Evolutionary conservation across 2,113 vertebrate species (phyloP).

Genomic region (Paratilapia polleni): DNA sequence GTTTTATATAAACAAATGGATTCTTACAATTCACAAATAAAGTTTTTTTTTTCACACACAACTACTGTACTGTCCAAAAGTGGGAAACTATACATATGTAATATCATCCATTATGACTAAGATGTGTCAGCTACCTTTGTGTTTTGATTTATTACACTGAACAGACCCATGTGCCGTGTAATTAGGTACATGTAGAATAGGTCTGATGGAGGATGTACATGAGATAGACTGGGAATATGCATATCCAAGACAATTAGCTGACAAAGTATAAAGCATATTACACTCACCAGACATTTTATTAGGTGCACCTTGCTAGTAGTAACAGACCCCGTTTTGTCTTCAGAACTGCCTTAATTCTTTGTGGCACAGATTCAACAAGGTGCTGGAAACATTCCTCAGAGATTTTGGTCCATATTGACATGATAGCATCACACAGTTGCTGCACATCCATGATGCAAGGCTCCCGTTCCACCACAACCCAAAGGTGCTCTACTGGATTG

Average conservation of each 20-base stretch:
- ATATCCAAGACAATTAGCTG: background rate
- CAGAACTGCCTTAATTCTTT: background rate
- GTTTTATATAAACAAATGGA: conserved; percentile 1
- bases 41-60: background rate
- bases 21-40: conserved; percentile 1
- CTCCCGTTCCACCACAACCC: no score
- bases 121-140: background rate
- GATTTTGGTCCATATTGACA: no score
- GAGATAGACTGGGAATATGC: background rate
- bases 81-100: background rate
- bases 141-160: conserved; percentile 5
- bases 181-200: background rate
- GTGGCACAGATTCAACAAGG: background rate
- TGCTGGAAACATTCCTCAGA: no score
- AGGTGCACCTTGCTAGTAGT: background rate
- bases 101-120: background rate
- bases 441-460: no score
- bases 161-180: background rate
- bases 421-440: no score
- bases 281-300: background rate
- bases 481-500: no score
- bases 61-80: background rate
- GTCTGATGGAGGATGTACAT: background rate
- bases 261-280: background rate
- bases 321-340: background rate